Conservation (phyloP, 2,888 invertebrate genomes). For the Gastracanthus pulcherrimus region DNA sequence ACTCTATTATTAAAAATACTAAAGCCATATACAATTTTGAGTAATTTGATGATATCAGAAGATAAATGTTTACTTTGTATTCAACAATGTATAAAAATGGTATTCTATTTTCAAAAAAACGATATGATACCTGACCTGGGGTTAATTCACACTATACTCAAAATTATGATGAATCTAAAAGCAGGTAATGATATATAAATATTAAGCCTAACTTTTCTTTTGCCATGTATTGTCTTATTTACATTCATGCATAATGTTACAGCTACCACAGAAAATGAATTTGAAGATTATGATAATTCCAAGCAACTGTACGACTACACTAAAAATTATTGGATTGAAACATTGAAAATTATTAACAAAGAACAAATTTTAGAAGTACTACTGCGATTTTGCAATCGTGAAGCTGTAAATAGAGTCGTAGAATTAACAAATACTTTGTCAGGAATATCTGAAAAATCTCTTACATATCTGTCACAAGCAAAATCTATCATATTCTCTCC, state of each 20-base stretch:
- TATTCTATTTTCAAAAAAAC: slow-evolving; percentile 65
- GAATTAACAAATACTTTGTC: slow-evolving; percentile 23
- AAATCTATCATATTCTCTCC: slow-evolving; percentile 7
- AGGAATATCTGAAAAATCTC: slow-evolving; percentile 15
- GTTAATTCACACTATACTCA: slow-evolving; percentile 60
- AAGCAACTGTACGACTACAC: slow-evolving; percentile 65
- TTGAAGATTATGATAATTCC: slow-evolving; percentile 59
- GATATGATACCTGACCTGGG: slow-evolving; percentile 56
- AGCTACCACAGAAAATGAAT: slow-evolving; percentile 50
- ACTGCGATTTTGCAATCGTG: slow-evolving; percentile 48
- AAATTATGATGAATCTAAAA: slow-evolving; percentile 64
- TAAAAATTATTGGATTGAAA: slow-evolving; percentile 67
- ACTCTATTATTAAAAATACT: slow-evolving; percentile 64
- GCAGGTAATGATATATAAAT: too few species aligned
- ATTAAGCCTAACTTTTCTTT: too few species aligned
- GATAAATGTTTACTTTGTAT: slow-evolving; percentile 66
- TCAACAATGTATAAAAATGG: slow-evolving; percentile 67
- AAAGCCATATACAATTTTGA: slow-evolving; percentile 61
- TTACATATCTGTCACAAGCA: not conserved
- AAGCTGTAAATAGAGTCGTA: slow-evolving; percentile 42
- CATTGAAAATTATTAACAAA: slow-evolving; percentile 57
- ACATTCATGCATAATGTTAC: slow-evolving; percentile 14
- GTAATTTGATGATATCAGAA: slow-evolving; percentile 65
- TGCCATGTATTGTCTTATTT: not conserved
- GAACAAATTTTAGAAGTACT: slow-evolving; percentile 62